Conservation (phyloP, 2,113 vertebrate genomes). For the Macrotus californicus region DNA sequence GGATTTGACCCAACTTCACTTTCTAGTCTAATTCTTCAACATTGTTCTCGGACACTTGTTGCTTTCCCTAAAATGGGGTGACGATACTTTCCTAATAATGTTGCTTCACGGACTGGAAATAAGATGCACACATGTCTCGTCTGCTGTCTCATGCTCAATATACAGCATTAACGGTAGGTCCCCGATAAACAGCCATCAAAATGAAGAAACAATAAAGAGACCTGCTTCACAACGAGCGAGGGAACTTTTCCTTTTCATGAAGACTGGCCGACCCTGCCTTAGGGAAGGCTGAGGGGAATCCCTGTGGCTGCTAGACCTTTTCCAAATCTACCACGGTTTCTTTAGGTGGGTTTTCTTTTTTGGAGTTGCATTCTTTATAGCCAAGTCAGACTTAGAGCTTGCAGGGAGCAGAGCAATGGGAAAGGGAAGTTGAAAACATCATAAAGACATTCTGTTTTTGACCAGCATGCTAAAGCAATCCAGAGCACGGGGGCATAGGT, state of each 20-base stretch:
- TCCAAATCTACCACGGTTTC: background rate
- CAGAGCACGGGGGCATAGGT: rapidly evolving
- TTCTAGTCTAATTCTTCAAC: background rate
- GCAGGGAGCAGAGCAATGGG: background rate
- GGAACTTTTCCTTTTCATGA: background rate
- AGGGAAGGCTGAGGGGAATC: background rate
- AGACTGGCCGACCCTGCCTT: background rate
- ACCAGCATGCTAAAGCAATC: background rate
- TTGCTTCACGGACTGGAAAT: background rate
- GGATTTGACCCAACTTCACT: background rate
- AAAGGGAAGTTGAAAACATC: background rate
- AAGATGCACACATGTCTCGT: background rate
- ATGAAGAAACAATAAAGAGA: background rate
- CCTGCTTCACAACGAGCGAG: background rate
- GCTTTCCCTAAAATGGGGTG: background rate
- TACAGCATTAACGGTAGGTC: background rate
- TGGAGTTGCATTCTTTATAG: background rate
- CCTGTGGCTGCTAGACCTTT: background rate
- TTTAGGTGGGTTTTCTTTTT: background rate
- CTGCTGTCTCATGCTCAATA: background rate
- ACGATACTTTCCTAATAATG: background rate
- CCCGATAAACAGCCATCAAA: background rate
- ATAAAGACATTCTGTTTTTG: background rate
- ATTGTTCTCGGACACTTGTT: background rate
- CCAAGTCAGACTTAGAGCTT: background rate